Conservation (phyloP, 2,113 vertebrate species). For the Bettongia penicillata region DNA sequence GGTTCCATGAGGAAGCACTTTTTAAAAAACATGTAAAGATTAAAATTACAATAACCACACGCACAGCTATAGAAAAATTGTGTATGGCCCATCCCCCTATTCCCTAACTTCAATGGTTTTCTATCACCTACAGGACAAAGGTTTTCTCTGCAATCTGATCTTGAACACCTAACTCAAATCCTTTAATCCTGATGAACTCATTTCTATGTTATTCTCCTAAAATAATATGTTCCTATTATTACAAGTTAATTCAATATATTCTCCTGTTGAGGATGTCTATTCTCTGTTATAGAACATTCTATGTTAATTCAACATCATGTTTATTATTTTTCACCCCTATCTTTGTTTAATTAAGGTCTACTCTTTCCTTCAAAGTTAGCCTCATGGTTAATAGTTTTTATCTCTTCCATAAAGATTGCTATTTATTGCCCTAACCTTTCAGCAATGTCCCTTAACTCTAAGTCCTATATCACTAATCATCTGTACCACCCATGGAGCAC, state of each 20-base stretch:
- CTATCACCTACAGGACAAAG: background rate
- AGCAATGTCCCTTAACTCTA: background rate
- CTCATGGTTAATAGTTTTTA: background rate
- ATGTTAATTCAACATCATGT: background rate
- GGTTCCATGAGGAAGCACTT: background rate
- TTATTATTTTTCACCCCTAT: background rate
- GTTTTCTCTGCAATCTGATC: background rate
- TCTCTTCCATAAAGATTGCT: background rate
- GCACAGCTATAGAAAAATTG: background rate
- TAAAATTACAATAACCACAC: background rate
- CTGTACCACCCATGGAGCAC: background rate
- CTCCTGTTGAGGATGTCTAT: background rate
- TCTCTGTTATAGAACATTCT: background rate
- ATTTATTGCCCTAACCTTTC: background rate
- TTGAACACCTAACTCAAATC: background rate
- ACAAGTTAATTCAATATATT: background rate
- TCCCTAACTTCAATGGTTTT: background rate
- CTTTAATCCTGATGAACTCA: background rate
- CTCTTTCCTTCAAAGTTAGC: background rate
- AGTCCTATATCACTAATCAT: background rate
- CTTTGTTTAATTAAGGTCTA: background rate
- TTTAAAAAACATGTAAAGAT: background rate
- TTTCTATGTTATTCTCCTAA: background rate
- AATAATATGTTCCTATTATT: background rate
- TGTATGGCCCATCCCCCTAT: background rate